Conservation (phyloP, 2,797 vertebrate genomes). For the Momotus momota region DNA sequence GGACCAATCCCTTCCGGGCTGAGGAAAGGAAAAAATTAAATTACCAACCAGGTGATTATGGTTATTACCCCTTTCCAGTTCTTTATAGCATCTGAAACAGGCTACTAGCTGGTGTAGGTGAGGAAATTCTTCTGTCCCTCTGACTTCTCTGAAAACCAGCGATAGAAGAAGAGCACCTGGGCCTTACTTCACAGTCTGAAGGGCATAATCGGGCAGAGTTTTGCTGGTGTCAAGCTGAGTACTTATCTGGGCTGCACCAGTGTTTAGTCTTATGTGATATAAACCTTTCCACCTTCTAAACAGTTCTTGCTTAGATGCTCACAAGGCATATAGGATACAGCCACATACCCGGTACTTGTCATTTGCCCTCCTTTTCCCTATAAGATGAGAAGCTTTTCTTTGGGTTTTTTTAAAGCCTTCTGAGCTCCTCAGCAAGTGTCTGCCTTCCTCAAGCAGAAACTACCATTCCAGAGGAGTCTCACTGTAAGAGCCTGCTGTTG, state of each 20-base stretch:
- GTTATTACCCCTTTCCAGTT: background rate
- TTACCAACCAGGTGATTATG: background rate
- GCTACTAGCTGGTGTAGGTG: background rate
- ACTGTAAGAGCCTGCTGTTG: background rate
- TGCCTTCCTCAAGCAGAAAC: background rate
- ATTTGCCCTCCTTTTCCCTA: background rate
- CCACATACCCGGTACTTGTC: fast-evolving
- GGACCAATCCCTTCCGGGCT: background rate
- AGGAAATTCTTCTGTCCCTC: background rate
- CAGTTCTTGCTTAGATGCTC: background rate
- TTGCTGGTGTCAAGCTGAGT: background rate
- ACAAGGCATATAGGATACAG: background rate
- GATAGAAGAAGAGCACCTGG: background rate
- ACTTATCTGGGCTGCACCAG: background rate
- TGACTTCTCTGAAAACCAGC: background rate
- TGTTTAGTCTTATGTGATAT: background rate
- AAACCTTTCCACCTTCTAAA: background rate
- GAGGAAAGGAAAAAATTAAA: background rate
- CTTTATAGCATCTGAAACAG: background rate
- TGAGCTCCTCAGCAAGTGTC: background rate
- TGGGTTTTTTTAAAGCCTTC: background rate
- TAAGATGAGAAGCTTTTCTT: background rate
- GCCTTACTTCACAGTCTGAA: background rate
- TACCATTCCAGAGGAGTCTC: background rate
- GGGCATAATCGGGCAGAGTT: background rate